Percentiles rank a stretch among this genome's conserved stretches.
Conservation (phyloP, 2,888 invertebrate genomes). For the Tinea pellionella region DNA sequence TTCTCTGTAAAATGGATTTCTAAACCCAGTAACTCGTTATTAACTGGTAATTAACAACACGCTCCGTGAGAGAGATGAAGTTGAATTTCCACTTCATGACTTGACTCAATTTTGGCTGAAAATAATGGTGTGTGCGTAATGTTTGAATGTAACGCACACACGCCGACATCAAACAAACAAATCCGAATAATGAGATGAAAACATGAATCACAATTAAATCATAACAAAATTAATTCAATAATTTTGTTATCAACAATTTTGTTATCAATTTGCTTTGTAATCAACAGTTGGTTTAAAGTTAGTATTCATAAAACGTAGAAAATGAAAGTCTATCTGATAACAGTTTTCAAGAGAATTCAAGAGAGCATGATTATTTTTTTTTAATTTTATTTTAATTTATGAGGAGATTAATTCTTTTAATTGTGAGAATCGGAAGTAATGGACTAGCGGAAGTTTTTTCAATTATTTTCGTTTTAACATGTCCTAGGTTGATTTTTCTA, state of each 20-base stretch:
- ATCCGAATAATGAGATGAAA: not conserved
- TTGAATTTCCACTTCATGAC: slow-evolving; percentile 7
- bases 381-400: too few species aligned
- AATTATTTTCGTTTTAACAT: too few species aligned
- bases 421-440: not conserved
- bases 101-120: slow-evolving; percentile 10
- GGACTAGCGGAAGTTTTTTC: too few species aligned
- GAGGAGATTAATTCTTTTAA: not conserved
- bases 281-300: not conserved
- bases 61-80: slow-evolving; percentile 6
- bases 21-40: slow-evolving; percentile 12
- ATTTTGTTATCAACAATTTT: too few species aligned
- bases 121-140: not conserved
- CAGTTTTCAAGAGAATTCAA: too few species aligned
- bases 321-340: too few species aligned
- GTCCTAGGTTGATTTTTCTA: too few species aligned
- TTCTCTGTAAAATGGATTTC: not conserved
- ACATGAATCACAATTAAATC: not conserved
- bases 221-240: not conserved
- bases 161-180: not conserved
- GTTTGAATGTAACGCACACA: not conserved
- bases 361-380: too few species aligned
- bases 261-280: too few species aligned
- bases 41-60: slow-evolving; percentile 8
- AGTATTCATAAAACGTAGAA: too few species aligned